These are phyloP conservation scores for Stratiomys singularior DNA, from an alignment of 2,888 invertebrate species.

Conservation along the genomic window DNA sequence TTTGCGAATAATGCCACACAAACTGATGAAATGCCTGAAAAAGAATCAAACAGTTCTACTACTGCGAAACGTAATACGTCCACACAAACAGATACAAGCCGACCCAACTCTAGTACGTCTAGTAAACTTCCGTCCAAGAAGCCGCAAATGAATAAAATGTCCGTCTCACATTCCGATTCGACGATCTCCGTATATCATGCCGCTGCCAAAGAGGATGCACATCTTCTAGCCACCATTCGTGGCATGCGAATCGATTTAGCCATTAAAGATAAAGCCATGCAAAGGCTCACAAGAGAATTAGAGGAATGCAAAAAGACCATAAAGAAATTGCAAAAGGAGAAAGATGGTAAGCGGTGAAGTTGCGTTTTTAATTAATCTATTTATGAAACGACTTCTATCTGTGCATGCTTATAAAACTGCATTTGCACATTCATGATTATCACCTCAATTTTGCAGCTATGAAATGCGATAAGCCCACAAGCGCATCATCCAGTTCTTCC, in stretches of 20 bases:
- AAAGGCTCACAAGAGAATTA: conserved; percentile 78
- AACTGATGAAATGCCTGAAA: conserved; percentile 61
- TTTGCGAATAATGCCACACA: conserved; percentile 59
- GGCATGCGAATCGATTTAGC: conserved; percentile 80
- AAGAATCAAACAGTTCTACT: conserved; percentile 54
- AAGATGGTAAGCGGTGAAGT: conserved; percentile 69
- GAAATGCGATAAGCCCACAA: conserved; percentile 53
- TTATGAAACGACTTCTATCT: neutral
- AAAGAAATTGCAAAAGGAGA: conserved; percentile 78
- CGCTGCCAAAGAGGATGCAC: conserved; percentile 76
- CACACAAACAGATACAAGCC: conserved; percentile 67
- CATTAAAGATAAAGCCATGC: conserved; percentile 77
- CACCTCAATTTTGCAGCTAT: conserved; percentile 50
- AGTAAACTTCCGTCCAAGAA: conserved; percentile 59
- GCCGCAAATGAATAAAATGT: conserved; percentile 45
- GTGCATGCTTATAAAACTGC: neutral
- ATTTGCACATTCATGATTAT: conserved; percentile 6
- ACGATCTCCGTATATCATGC: conserved; percentile 59
- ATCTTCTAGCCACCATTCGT: conserved; percentile 81
- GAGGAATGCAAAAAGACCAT: conserved; percentile 82
- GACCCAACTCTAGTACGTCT: conserved; percentile 56
- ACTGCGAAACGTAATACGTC: conserved; percentile 62
- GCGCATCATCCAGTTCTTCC: conserved; percentile 51
- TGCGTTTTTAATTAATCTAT: neutral
- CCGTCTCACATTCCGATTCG: conserved; percentile 69